Evolutionary conservation across 2,113 vertebrate genomes (phyloP).

Genomic region (Petaurus breviceps): DNA sequence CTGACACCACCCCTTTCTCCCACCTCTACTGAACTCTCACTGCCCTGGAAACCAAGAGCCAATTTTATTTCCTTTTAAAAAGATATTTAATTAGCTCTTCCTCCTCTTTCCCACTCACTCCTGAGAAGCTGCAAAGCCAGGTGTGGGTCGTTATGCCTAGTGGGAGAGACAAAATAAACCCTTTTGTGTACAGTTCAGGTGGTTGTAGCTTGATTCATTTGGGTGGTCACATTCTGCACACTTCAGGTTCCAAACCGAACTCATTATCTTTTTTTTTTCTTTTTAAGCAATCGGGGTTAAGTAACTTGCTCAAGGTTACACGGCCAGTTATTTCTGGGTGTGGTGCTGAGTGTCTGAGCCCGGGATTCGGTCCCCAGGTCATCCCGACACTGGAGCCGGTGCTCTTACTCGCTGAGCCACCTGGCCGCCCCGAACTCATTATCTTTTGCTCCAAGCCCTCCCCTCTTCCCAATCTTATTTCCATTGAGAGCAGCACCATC

Average conservation of each 20-base stretch:
- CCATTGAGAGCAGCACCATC: neutral
- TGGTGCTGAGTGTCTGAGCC: no score
- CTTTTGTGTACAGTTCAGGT: neutral
- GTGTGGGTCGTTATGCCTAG: neutral
- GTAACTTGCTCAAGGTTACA: no score
- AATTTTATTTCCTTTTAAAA: neutral
- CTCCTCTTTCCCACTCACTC: neutral
- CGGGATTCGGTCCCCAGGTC: no score
- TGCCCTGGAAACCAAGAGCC: neutral
- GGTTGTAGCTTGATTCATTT: neutral
- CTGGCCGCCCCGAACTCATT: neutral
- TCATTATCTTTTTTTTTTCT: neutral
- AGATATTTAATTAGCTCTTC: neutral
- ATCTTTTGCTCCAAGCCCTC: neutral
- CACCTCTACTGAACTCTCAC: neutral
- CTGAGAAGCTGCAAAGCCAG: neutral
- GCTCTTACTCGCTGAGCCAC: no score
- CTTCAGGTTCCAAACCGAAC: neutral
- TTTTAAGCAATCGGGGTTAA: no score
- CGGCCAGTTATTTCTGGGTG: no score
- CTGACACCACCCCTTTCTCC: no score
- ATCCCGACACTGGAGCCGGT: no score
- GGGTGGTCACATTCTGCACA: neutral
- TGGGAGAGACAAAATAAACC: neutral
- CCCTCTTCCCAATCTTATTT: neutral